A percentile compares a stretch with the other conserved stretches of the same genome.
phyloP scores from a whole-genome alignment of 2,797 vertebrate genomes.

The Anabacerthia variegaticeps region DNA sequence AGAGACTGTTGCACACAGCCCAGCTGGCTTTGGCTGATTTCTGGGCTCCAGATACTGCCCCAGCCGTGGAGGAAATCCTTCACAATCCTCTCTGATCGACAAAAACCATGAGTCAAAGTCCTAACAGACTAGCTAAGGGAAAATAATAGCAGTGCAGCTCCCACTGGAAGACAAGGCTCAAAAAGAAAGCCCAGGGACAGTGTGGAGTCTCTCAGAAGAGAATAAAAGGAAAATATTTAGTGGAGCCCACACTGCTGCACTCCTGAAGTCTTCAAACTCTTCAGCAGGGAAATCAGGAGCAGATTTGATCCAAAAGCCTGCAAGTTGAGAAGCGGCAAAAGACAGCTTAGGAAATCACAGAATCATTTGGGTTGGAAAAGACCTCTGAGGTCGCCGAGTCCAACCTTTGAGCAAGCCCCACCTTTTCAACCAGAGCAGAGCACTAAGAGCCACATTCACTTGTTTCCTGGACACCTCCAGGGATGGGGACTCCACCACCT shows the following conservation, averaged over 20 bases:
- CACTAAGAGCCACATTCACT: neutral
- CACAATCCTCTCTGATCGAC: slow-evolving; percentile 2
- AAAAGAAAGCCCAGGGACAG: neutral
- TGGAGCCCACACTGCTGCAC: neutral
- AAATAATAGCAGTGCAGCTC: neutral
- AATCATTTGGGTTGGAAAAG: neutral
- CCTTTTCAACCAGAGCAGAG: neutral
- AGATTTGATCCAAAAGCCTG: neutral
- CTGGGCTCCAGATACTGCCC: neutral
- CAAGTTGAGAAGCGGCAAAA: neutral
- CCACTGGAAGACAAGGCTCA: neutral
- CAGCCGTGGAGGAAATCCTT: slow-evolving; percentile 38
- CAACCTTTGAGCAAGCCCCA: neutral
- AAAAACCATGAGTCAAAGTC: neutral
- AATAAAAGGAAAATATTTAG: neutral
- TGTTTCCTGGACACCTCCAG: neutral
- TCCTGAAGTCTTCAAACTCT: neutral
- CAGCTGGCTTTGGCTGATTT: neutral
- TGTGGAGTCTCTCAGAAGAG: rapidly evolving
- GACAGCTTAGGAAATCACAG: neutral
- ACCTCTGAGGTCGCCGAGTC: too few relatives aligned
- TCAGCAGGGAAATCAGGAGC: neutral
- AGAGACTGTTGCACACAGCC: neutral
- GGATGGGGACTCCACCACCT: neutral
- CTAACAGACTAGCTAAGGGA: neutral